Base-by-base conservation (phyloP, 2,888 invertebrate genomes). In the Dryadula phaetusa region DNA sequence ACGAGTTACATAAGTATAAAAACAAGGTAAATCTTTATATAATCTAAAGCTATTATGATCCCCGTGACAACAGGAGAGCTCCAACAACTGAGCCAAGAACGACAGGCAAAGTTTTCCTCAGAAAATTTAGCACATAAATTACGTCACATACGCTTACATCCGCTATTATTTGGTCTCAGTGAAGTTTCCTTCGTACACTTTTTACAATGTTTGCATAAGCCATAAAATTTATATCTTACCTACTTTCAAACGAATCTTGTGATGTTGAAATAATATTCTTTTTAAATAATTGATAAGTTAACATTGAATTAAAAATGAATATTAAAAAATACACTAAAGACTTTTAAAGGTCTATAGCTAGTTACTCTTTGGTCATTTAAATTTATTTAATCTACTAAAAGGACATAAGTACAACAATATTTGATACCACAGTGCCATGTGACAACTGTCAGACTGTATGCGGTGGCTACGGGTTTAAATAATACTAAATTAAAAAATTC, bases 111-210 rank as follows among this genome's bases (percentile, higher is more conserved):
- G 80, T 86, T 88, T 88, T 85, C 84, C 82, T 83, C 66, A 70
- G 82, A 82, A 82, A 87, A 87, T 87, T 87, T 85, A 81, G 81
- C 81, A 86, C 85, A 88, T 87, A 89, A 88, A 90, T 90, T 84
- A 88, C 83, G 84, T 85, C 86, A 85, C 86, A 86, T 82, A 82
- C 86, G 85, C 82, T 88, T 85, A 83, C 82, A 83, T 83, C 82
- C 85, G 76, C 86, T 85, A 85, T 88, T 87, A 89, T 88, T 89
- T 84, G 86, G 87, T 83, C 84, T 77, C 80, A 75, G 75, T 70
- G 68, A 63, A 68, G 66, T 68, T 66, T 63, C 68, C 75, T 81
- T 79, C 82, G 80, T 84, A 82, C 81, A 82, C 76, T 85, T 87
- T 89, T 86, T 84, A 85, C 84, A 84, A 82, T 83, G 83, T 83